phyloP scores from a whole-genome alignment of 2,113 vertebrate species.

The Isichthys henryi region DNA sequence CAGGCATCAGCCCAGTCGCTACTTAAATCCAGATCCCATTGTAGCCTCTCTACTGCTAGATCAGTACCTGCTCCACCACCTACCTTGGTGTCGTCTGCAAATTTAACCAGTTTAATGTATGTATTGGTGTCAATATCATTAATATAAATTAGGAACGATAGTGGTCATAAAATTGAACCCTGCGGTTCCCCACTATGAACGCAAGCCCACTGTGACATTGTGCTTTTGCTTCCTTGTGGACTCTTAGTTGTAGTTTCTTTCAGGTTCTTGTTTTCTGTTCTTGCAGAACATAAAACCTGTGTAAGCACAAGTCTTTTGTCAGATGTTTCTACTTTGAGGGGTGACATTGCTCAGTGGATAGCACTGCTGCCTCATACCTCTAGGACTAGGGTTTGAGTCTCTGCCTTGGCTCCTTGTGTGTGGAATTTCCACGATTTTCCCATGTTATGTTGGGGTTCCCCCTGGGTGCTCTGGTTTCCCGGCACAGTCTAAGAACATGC shows the following conservation, averaged over 20 bases:
- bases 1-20: no score
- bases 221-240: neutral
- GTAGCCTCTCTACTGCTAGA: no score
- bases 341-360: neutral
- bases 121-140: no score
- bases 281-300: neutral
- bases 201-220: no score
- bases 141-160: no score
- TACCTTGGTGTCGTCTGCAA: no score
- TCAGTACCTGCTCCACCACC: no score
- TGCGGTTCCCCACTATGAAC: no score
- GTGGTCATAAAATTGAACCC: no score
- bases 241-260: neutral
- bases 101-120: no score
- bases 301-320: neutral
- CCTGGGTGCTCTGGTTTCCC: neutral
- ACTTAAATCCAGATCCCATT: no score
- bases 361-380: neutral
- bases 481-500: neutral
- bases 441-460: neutral
- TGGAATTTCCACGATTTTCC: neutral
- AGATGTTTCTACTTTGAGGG: neutral
- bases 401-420: neutral
- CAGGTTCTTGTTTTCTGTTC: neutral
- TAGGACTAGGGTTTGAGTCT: neutral